Evolutionary conservation across 2,888 invertebrate species (phyloP).

Genomic region (Papilio demoleus): DNA sequence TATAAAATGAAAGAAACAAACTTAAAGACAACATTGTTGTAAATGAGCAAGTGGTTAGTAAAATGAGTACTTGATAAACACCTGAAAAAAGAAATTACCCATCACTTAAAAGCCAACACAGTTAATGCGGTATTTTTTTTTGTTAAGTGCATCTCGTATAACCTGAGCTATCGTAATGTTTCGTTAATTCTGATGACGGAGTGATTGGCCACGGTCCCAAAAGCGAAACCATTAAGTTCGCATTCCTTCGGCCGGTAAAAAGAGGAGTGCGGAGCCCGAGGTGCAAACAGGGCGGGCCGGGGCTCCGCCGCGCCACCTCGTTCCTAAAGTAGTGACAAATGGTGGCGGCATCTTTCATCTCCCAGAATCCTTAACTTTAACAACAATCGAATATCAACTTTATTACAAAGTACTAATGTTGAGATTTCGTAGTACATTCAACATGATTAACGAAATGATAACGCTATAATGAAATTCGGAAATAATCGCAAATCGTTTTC

Average conservation of each 20-base stretch:
- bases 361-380: conserved; percentile 51
- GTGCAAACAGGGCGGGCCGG: conserved; percentile 78
- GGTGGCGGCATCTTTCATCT: conserved; percentile 81
- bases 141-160: conserved; percentile 20
- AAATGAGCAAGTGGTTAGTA: neutral
- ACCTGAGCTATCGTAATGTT: conserved; percentile 52
- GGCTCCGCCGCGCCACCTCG: conserved; percentile 74
- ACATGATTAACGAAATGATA: conserved; percentile 72
- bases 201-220: conserved; percentile 72
- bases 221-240: conserved; percentile 73
- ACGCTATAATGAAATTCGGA: conserved; percentile 78
- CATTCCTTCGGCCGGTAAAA: conserved; percentile 66
- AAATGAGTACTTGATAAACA: neutral
- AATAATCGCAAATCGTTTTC: conserved; percentile 79
- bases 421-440: conserved; percentile 44
- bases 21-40: neutral
- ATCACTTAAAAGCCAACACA: conserved; percentile 4
- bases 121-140: conserved; percentile 11
- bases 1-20: neutral
- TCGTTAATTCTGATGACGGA: conserved; percentile 74
- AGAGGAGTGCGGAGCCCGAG: conserved; percentile 62
- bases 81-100: conserved; percentile 9
- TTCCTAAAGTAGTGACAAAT: conserved; percentile 81
- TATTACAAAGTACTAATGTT: conserved; percentile 49
- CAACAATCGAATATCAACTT: conserved; percentile 54